phyloP scores from a whole-genome alignment of 2,888 invertebrate species.

The Dascillus cervinus region DNA sequence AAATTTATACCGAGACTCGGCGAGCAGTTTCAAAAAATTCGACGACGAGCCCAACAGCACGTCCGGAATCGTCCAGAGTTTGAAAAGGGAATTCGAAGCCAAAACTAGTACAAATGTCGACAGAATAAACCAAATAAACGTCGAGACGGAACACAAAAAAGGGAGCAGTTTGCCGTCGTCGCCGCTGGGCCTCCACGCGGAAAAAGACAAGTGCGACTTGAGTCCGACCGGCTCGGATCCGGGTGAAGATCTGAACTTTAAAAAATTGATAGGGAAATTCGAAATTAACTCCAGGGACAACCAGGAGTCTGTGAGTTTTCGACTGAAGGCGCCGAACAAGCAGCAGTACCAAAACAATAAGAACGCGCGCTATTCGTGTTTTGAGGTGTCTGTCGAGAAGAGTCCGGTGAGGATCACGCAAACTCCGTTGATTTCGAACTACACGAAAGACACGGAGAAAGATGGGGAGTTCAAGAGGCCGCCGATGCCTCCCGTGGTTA shows the following conservation, averaged over 20 bases:
- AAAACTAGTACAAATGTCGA: conserved; percentile 43
- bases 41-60: conserved; percentile 36
- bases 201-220: conserved; percentile 23
- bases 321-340: conserved; percentile 16
- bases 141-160: conserved; percentile 30
- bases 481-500: conserved; percentile 40
- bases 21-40: conserved; percentile 32
- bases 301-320: conserved; percentile 26
- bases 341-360: conserved; percentile 17
- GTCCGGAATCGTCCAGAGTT: conserved; percentile 73
- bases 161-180: conserved; percentile 54
- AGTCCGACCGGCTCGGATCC: conserved; percentile 24
- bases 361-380: conserved; percentile 33
- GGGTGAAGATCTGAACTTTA: conserved; percentile 61
- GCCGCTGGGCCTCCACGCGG: conserved; percentile 52
- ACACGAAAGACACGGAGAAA: conserved; percentile 18
- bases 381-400: conserved; percentile 33
- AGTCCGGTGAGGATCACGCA: conserved; percentile 23
- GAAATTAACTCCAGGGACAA: conserved; percentile 43
- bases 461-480: conserved; percentile 34
- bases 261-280: conserved; percentile 68
- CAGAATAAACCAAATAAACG: conserved; percentile 9
- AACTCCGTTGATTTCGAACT: conserved; percentile 29
- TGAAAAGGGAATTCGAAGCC: conserved; percentile 85
- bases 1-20: conserved; percentile 39